A percentile compares a stretch with the other conserved stretches of the same genome.
Conservation (phyloP, 2,113 vertebrate species). For the Tapirus terrestris region DNA sequence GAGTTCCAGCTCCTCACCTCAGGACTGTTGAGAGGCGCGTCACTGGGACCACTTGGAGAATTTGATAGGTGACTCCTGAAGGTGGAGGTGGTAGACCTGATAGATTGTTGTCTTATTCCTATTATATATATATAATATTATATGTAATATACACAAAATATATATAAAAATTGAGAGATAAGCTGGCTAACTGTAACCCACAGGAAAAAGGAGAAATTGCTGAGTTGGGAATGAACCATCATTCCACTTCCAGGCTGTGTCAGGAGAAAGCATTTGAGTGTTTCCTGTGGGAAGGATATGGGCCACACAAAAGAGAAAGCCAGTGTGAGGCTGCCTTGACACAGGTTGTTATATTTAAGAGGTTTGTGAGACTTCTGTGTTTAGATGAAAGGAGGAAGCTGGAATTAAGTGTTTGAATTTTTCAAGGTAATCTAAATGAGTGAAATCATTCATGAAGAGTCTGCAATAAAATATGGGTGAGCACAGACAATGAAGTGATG, state of each 20-base stretch:
- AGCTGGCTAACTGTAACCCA: background rate
- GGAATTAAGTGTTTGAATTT: constrained; percentile 17
- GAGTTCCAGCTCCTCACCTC: background rate
- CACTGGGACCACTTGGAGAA: no score
- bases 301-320: background rate
- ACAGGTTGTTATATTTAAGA: background rate
- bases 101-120: background rate
- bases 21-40: background rate
- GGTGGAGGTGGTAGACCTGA: background rate
- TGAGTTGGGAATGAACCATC: background rate
- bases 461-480: background rate
- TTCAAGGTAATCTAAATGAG: background rate
- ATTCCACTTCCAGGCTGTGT: background rate
- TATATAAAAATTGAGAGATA: background rate
- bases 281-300: background rate
- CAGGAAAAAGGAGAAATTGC: background rate
- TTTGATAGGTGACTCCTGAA: background rate
- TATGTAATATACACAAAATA: no score
- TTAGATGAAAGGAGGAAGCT: background rate
- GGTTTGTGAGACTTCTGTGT: background rate
- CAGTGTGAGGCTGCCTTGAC: background rate
- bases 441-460: background rate
- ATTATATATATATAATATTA: background rate
- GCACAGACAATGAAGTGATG: background rate
- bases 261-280: background rate